phyloP scores from a whole-genome alignment of 2,113 vertebrate genomes.

The Urocitellus parryii region DNA sequence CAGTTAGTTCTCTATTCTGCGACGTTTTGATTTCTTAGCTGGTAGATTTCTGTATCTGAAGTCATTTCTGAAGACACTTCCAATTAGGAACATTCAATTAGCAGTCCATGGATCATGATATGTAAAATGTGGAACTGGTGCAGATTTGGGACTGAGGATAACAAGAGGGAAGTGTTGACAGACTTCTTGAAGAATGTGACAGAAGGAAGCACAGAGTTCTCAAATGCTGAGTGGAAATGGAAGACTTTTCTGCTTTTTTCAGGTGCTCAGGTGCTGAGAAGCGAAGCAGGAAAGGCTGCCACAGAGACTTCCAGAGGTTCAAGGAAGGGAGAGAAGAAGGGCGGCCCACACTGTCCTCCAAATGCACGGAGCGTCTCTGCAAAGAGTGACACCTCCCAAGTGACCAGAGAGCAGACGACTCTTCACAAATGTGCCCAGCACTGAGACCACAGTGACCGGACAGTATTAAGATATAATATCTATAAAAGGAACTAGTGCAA shows the following conservation, averaged over 20 bases:
- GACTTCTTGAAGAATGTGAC: background rate
- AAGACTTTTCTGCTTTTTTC: background rate
- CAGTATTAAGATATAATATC: background rate
- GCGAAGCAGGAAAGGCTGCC: accelerated
- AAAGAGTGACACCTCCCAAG: background rate
- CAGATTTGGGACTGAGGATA: constrained; percentile 5
- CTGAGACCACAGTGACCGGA: background rate
- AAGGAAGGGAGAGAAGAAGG: too few species aligned
- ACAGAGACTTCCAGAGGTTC: accelerated
- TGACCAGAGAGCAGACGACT: background rate
- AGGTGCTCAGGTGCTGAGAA: background rate
- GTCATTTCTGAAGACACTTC: background rate
- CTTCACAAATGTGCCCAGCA: background rate
- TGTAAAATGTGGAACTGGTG: accelerated
- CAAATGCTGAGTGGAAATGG: background rate
- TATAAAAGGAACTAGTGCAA: background rate
- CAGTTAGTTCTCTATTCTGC: background rate
- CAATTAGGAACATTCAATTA: background rate
- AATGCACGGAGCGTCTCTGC: background rate
- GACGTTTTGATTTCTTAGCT: background rate
- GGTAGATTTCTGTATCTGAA: background rate
- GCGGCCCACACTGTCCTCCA: too few species aligned
- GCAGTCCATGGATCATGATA: background rate
- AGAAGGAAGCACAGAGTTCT: background rate
- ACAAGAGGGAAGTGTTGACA: background rate